Evolutionary conservation across 1,140 invertebrate genomes (phyloP).

Genomic region (Goniozus legneri): DNA sequence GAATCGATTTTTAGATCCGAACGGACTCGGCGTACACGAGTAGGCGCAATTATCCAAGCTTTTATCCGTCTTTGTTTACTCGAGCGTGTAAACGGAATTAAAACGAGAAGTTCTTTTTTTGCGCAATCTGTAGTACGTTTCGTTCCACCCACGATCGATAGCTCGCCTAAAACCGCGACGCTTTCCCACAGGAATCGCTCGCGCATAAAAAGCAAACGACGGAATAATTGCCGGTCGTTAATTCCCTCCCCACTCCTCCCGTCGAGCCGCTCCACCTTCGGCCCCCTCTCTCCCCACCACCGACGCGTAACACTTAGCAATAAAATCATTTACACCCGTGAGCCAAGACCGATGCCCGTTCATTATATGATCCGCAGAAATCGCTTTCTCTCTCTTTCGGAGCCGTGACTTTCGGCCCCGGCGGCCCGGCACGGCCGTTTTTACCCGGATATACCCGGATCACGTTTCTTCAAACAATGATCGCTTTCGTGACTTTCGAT

Average conservation of each 20-base stretch:
- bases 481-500: slow-evolving; percentile 11
- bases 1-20: no score
- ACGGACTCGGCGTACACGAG: no score
- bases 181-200: slow-evolving; percentile 28
- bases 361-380: slow-evolving; percentile 25
- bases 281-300: no score
- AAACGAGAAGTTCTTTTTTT: no score
- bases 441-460: slow-evolving; percentile 7
- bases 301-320: slow-evolving; percentile 19
- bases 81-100: no score
- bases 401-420: slow-evolving; percentile 12
- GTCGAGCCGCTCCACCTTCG: no score
- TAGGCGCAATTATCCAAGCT: no score
- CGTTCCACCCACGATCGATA: no score
- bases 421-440: slow-evolving; percentile 13
- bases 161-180: slow-evolving; percentile 8
- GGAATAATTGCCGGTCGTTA: slow-evolving; percentile 25
- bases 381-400: slow-evolving; percentile 24
- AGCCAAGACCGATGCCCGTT: slow-evolving; percentile 5
- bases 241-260: no score
- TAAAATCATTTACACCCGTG: slow-evolving; percentile 32
- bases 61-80: no score
- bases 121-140: no score
- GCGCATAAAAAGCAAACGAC: slow-evolving; percentile 22
- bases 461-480: slow-evolving; percentile 13